These are phyloP conservation scores for Cotesia congregata DNA, from an alignment of 2,888 invertebrate genomes.

Conservation along the genomic window DNA sequence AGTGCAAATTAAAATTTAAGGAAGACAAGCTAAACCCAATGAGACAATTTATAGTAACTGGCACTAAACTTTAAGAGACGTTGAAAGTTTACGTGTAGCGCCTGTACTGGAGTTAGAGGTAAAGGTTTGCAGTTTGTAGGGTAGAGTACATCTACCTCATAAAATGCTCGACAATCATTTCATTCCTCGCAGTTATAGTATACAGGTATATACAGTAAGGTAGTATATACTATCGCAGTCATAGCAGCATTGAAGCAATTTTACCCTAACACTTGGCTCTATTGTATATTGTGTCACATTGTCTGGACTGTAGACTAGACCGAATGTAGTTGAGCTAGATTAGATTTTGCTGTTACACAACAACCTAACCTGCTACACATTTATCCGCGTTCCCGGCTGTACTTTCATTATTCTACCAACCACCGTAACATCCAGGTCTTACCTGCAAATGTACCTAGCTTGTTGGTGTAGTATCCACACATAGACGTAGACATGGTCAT, in stretches of 20 bases:
- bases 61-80: not conserved
- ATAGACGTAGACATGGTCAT: not conserved
- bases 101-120: conserved; percentile 16
- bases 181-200: conserved; percentile 10
- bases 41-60: not conserved
- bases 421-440: not conserved
- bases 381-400: conserved; percentile 21
- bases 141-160: conserved; percentile 41
- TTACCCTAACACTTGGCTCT: conserved; percentile 34
- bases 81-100: conserved; percentile 1
- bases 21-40: not conserved
- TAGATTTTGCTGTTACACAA: conserved; percentile 53
- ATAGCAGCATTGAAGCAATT: not conserved
- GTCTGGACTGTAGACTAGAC: conserved; percentile 51
- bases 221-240: not conserved
- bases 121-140: not conserved
- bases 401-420: conserved; percentile 31
- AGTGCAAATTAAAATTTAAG: too few relatives aligned
- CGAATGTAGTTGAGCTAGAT: conserved; percentile 52
- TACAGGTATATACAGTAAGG: too few relatives aligned
- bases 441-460: not conserved
- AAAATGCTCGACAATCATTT: conserved; percentile 39
- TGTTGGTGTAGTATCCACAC: too few relatives aligned
- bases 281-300: conserved; percentile 55
- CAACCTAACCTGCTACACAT: conserved; percentile 17